Conservation (phyloP, 2,113 vertebrate genomes). For the Ursus arctos region DNA sequence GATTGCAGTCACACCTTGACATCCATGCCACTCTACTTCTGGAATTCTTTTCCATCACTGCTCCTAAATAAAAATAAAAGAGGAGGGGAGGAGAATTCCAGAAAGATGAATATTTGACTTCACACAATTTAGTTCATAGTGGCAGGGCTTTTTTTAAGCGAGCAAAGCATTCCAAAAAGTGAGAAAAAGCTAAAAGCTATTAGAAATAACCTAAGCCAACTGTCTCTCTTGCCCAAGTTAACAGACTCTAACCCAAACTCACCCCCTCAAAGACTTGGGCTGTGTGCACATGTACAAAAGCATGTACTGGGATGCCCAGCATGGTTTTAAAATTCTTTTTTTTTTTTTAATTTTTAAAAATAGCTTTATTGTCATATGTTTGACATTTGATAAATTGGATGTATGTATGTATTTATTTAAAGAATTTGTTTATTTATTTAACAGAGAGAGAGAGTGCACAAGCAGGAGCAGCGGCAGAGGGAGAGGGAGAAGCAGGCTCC, state of each 20-base stretch:
- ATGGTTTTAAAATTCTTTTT: neutral
- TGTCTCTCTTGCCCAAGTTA: neutral
- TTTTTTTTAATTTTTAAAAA: no score
- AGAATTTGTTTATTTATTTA: no score
- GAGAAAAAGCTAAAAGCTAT: constrained; percentile 41
- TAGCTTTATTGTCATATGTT: no score
- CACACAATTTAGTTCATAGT: constrained; percentile 1
- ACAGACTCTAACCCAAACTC: neutral
- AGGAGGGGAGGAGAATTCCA: neutral
- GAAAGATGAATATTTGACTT: constrained; percentile 52
- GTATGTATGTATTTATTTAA: no score
- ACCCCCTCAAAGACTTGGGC: neutral
- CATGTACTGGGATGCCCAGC: neutral
- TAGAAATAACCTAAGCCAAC: neutral
- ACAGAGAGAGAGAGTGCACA: no score
- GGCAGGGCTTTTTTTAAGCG: neutral
- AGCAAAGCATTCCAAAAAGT: constrained; percentile 58
- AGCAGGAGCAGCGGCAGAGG: no score
- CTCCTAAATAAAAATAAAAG: constrained; percentile 43
- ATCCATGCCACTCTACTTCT: neutral
- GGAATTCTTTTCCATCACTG: neutral
- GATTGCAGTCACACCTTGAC: neutral
- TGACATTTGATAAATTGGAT: no score
- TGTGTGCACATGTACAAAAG: neutral
- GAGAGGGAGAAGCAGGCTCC: no score